Evolutionary conservation across 2,888 invertebrate genomes (phyloP).

Genomic region (Trichopria drosophilae): DNA sequence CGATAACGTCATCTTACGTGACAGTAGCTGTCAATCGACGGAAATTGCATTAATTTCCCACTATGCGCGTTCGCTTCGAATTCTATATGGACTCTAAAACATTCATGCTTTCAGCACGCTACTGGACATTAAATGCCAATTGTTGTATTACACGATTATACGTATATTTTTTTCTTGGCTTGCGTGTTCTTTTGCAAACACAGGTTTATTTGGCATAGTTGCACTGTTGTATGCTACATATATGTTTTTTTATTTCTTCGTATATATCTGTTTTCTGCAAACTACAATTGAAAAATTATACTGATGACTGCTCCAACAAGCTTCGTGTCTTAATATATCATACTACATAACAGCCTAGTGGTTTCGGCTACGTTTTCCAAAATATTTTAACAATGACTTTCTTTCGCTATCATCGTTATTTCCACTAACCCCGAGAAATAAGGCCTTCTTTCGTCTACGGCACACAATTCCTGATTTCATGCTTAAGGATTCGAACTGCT

Average conservation of each 20-base stretch:
- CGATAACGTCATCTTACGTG: too few relatives aligned
- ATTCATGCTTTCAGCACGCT: constrained; percentile 5
- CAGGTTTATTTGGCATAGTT: too few relatives aligned
- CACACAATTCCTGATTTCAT: too few relatives aligned
- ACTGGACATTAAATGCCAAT: constrained; percentile 13
- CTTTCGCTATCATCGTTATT: constrained; percentile 37
- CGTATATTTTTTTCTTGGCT: constrained; percentile 3
- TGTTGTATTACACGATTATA: constrained; percentile 4
- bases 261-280: neutral
- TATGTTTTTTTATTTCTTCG: constrained; percentile 1
- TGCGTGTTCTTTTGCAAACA: constrained; percentile 2
- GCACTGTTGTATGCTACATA: constrained; percentile 11
- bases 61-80: neutral
- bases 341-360: constrained; percentile 6
- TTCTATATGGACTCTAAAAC: constrained; percentile 1
- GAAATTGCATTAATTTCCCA: too few relatives aligned
- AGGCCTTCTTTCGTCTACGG: constrained; percentile 39
- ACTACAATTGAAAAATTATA: constrained; percentile 15
- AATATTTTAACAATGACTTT: constrained; percentile 28
- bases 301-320: neutral
- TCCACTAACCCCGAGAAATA: constrained; percentile 33
- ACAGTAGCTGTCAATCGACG: too few relatives aligned
- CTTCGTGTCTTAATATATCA: neutral
- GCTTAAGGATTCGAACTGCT: too few relatives aligned
- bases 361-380: constrained; percentile 29